Conservation (phyloP, 2,113 vertebrate genomes). For the Zingel zingel region DNA sequence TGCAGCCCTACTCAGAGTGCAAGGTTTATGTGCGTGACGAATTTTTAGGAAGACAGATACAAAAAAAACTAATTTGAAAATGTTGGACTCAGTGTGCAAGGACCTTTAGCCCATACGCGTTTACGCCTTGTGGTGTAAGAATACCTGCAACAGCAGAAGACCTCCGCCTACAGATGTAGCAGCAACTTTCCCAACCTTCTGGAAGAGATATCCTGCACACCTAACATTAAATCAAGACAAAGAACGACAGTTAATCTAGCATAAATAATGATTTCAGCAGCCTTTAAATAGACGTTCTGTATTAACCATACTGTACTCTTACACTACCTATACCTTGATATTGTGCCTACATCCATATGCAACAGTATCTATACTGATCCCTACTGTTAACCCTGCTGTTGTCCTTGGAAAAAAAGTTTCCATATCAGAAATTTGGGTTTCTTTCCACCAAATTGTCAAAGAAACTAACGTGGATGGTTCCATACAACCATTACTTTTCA, state of each 20-base stretch:
- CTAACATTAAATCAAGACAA: conserved; percentile 77
- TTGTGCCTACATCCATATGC: background rate
- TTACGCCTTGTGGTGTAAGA: background rate
- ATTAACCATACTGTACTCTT: too few relatives aligned
- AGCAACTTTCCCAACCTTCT: conserved; percentile 97
- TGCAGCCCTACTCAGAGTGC: too few relatives aligned
- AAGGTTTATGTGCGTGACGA: too few relatives aligned
- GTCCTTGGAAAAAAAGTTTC: too few relatives aligned
- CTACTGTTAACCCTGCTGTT: background rate
- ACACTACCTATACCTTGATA: background rate
- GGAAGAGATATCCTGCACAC: conserved; percentile 98
- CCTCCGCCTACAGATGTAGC: conserved; percentile 96
- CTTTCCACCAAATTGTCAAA: too few relatives aligned
- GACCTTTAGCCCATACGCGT: too few relatives aligned
- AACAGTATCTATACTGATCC: background rate
- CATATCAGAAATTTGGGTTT: too few relatives aligned
- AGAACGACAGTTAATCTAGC: background rate
- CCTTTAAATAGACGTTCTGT: background rate
- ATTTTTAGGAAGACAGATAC: too few relatives aligned
- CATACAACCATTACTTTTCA: too few relatives aligned
- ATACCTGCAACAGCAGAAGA: conserved; percentile 96
- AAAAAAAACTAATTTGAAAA: too few relatives aligned
- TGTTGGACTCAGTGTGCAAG: too few relatives aligned
- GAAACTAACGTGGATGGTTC: too few relatives aligned
- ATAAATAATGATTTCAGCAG: background rate